phyloP scores from a whole-genome alignment of 2,113 vertebrate genomes.

The Hystrix brachyura region DNA sequence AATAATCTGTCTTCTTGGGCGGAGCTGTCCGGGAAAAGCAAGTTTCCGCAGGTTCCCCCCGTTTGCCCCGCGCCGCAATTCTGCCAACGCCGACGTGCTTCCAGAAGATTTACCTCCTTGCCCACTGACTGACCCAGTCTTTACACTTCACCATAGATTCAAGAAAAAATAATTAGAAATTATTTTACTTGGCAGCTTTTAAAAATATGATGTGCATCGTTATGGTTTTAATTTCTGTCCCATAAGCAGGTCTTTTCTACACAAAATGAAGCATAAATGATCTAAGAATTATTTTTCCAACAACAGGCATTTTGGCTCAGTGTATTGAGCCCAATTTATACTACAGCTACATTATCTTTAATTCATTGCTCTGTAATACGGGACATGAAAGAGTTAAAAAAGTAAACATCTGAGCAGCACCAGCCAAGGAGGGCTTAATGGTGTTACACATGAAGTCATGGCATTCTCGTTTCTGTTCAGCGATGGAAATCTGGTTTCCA shows the following conservation, averaged over 20 bases:
- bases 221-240: neutral
- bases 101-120: neutral
- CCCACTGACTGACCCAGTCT: neutral
- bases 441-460: neutral
- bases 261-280: neutral
- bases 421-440: neutral
- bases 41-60: neutral
- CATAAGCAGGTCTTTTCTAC: neutral
- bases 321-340: neutral
- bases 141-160: neutral
- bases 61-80: neutral
- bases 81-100: neutral
- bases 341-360: neutral
- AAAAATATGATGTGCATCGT: neutral
- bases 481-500: slow-evolving; percentile 55
- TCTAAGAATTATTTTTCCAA: slow-evolving; percentile 24
- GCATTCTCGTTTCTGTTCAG: slow-evolving; percentile 9
- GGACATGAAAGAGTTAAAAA: neutral
- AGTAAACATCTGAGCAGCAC: neutral
- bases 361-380: neutral
- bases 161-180: slow-evolving; percentile 32
- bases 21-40: neutral
- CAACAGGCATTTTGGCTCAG: neutral
- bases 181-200: neutral
- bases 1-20: neutral